These are phyloP conservation scores for Ganaspis sp. DNA, from an alignment of 1,140 invertebrate genomes.

Conservation along the genomic window DNA sequence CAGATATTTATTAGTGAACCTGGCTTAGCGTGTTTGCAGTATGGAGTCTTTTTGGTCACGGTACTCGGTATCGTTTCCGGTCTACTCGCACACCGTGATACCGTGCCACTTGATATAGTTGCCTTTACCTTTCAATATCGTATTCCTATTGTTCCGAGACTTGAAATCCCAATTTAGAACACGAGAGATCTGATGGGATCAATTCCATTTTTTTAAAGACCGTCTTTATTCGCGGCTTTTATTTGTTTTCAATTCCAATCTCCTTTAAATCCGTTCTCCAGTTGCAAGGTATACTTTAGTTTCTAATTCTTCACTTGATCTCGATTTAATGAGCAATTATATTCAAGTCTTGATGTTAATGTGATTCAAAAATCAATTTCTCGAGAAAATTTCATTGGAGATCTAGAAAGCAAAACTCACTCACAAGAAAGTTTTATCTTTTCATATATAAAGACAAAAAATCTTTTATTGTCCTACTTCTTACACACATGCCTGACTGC, in stretches of 20 bases:
- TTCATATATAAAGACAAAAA: neutral
- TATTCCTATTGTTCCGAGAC: conserved; percentile 40
- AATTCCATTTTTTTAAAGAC: too few relatives aligned
- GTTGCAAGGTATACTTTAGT: too few relatives aligned
- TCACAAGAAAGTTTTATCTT: neutral
- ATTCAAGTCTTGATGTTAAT: too few relatives aligned
- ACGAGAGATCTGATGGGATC: neutral
- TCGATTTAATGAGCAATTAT: too few relatives aligned
- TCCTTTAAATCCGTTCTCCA: too few relatives aligned
- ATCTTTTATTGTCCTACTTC: neutral
- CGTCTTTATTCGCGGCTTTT: too few relatives aligned
- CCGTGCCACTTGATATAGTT: conserved; percentile 58
- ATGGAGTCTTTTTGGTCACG: conserved; percentile 65
- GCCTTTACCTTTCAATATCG: conserved; percentile 42
- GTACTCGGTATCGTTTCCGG: conserved; percentile 66
- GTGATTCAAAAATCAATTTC: neutral
- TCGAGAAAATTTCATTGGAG: neutral
- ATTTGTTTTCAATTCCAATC: neutral
- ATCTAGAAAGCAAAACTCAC: neutral
- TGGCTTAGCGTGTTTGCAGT: conserved; percentile 43
- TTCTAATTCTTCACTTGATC: too few relatives aligned
- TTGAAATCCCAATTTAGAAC: neutral
- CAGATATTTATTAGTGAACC: conserved; percentile 1
- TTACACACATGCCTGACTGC: neutral
- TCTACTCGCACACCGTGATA: conserved; percentile 67